Percentiles rank a stretch among this genome's conserved stretches.
Evolutionary conservation across 2,113 vertebrate species (phyloP).

Genomic region (Pollachius pollachius): DNA sequence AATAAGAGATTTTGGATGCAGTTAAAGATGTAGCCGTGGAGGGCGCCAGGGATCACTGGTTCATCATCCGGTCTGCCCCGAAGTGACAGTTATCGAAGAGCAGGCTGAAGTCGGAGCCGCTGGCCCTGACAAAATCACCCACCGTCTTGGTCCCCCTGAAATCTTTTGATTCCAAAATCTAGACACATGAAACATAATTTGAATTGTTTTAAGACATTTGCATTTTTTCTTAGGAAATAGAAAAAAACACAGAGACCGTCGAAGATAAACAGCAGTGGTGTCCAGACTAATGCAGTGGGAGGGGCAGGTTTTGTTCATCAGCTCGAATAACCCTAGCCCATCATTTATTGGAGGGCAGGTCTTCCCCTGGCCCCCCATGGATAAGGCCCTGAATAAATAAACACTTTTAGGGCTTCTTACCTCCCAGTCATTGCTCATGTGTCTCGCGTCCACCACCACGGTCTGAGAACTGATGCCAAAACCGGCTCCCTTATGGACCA

Average conservation of each 20-base stretch:
- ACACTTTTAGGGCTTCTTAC: slow-evolving; percentile 22
- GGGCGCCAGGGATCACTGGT: neutral
- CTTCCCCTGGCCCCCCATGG: no score
- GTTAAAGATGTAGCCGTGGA: no score
- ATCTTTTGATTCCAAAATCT: slow-evolving; percentile 36
- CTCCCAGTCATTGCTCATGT: slow-evolving; percentile 58
- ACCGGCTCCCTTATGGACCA: slow-evolving; percentile 61
- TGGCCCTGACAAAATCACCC: slow-evolving; percentile 43
- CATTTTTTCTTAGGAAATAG: no score
- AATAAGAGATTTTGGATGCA: no score
- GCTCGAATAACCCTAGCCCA: no score
- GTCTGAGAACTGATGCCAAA: slow-evolving; percentile 51
- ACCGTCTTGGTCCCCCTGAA: slow-evolving; percentile 54
- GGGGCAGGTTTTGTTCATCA: no score
- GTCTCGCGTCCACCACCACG: slow-evolving; percentile 49
- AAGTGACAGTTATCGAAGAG: slow-evolving; percentile 57
- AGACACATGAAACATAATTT: slow-evolving; percentile 1
- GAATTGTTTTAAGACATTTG: no score
- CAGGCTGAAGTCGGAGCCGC: slow-evolving; percentile 44
- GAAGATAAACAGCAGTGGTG: no score
- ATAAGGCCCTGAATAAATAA: no score
- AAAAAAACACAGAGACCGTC: no score
- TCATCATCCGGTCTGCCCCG: slow-evolving; percentile 50
- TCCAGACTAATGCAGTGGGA: no score
- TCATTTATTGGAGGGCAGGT: no score